Evolutionary conservation across 2,888 invertebrate genomes (phyloP), one percentile per base, ranked within the genome.

Genomic region (Sesamia inferens): DNA sequence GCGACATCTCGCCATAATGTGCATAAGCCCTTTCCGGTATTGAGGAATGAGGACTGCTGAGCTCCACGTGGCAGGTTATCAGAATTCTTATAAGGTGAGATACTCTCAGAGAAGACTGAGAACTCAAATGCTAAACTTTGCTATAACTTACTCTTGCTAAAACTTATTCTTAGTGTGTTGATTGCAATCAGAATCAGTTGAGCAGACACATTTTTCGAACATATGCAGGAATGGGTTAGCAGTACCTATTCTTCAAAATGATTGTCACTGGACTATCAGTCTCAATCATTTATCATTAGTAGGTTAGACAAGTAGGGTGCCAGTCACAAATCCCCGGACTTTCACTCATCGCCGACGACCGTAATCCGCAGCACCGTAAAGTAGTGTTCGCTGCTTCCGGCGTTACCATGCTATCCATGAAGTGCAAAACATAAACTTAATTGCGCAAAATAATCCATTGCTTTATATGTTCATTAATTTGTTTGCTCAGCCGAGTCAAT

Each of bases 21-120:
- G 67, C 66, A 74, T 76, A 71, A 62, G 22, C 69, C 69, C 73
- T 71, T 84, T 83, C 86, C 78, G 85, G 78, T 82, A 55, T 8
- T 48, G 57, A 44, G 19, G 48, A 59, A 8, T 48, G 61, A 65
- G 55, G 57, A 51, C 51, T 39, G 6, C 22, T 47, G n/a, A 59
- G 31, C 24, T 59, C 5, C 48, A 69, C 24, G 48, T 57, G 54
- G 44, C 14, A 64, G 39, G 11, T 58, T 5, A 39, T 0, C 19
- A 19, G 31, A 58, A 31, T 58, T 58, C 57, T 16, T 58, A 58
- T 10, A 16, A 16, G 31, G 16, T 57, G 31, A 58, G 10, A 58
- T 10, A 2, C 19, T 16, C 16, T 10, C 1, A 31, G 58, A 31
- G 31, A 13, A 22, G 5, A 55, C 22, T 22, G 22, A 55, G 22